A percentile compares a stretch with the other conserved stretches of the same genome.
These are phyloP conservation scores for Odontophorus gujanensis DNA, from an alignment of 2,113 vertebrate genomes.

Conservation along the genomic window DNA sequence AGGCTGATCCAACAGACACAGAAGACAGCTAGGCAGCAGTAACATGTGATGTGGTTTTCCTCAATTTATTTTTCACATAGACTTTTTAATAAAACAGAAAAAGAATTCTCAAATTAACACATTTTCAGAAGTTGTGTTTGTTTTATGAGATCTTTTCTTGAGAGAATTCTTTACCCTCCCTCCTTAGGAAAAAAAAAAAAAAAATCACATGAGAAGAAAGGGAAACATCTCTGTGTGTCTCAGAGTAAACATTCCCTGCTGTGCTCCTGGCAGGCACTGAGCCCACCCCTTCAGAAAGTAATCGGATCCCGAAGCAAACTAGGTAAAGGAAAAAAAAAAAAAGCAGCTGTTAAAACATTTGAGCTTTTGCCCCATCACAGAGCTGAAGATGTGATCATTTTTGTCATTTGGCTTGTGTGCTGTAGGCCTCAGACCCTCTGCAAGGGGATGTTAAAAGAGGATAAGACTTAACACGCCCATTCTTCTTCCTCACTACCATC, in stretches of 20 bases:
- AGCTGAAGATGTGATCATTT: conserved; percentile 23
- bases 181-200: conserved; percentile 5
- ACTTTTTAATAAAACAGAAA: conserved; percentile 2
- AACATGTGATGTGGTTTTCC: background rate
- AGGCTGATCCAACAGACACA: background rate
- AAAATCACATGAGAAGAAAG: conserved; percentile 40
- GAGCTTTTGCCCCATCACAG: conserved; percentile 19
- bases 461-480: background rate
- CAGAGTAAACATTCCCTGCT: conserved; percentile 78
- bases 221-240: conserved; percentile 48
- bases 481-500: conserved; percentile 12
- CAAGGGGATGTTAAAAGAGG: background rate
- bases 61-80: conserved; percentile 21
- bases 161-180: background rate
- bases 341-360: conserved; percentile 93
- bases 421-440: conserved; percentile 7
- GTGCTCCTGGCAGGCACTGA: conserved; percentile 62
- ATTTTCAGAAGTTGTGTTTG: conserved; percentile 40
- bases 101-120: conserved; percentile 39
- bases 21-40: background rate
- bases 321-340: conserved; percentile 79
- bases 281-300: conserved; percentile 80
- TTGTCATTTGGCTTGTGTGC: background rate
- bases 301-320: conserved; percentile 81
- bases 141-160: conserved; percentile 40